These are phyloP conservation scores for Diacarnus erythraeanus DNA, from an alignment of 37 sponge, comb jelly and placozoan species.

Conservation along the genomic window DNA sequence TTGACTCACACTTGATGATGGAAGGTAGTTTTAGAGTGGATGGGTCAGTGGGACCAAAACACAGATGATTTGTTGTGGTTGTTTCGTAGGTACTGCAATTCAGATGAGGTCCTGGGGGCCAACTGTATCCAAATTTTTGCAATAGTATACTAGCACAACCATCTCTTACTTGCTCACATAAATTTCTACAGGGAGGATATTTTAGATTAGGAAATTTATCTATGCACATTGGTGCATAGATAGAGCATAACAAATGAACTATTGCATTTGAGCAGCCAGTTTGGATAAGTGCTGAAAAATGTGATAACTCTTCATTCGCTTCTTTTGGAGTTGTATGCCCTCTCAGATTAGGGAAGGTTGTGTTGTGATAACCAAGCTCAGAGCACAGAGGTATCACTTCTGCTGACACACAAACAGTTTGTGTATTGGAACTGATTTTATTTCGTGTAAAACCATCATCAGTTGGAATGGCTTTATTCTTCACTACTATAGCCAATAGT, in stretches of 20 bases:
- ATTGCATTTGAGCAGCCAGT: slow-evolving; percentile 60
- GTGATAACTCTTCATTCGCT: slow-evolving; percentile 24
- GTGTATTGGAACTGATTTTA: not conserved
- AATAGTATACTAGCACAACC: slow-evolving; percentile 22
- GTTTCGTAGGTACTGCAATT: slow-evolving; percentile 1
- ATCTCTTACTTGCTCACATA: slow-evolving; percentile 49
- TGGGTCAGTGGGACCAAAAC: slow-evolving; percentile 12
- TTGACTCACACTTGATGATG: not conserved
- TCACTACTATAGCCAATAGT: not conserved
- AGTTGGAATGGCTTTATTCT: not conserved
- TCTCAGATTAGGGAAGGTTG: slow-evolving; percentile 38
- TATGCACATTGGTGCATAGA: slow-evolving; percentile 58
- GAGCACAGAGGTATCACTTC: slow-evolving; percentile 14
- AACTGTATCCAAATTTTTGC: not conserved
- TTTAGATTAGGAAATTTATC: not conserved
- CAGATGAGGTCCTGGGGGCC: slow-evolving; percentile 12
- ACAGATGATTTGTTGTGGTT: not conserved
- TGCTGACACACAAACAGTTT: slow-evolving; percentile 10
- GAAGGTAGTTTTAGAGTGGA: not conserved
- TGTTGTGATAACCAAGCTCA: slow-evolving; percentile 8
- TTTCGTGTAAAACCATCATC: not conserved
- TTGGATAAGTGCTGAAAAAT: slow-evolving; percentile 27
- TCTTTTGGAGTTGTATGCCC: slow-evolving; percentile 17
- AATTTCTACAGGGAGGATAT: slow-evolving; percentile 41
- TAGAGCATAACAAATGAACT: slow-evolving; percentile 59